phyloP scores from a whole-genome alignment of 2,797 vertebrate genomes.

The Cephalopachus bancanus region DNA sequence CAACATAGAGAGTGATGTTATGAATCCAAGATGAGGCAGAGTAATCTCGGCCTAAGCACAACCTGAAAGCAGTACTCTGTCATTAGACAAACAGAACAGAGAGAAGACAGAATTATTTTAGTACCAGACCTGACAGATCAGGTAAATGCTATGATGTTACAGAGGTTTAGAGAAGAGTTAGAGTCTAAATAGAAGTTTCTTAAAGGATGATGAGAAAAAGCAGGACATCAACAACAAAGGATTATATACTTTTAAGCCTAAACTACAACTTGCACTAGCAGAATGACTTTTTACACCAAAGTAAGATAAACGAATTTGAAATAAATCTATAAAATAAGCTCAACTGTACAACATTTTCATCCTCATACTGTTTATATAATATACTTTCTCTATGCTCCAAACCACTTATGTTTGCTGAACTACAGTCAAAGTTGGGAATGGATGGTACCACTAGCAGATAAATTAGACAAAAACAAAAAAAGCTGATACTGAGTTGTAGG shows the following conservation, averaged over 20 bases:
- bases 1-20: not conserved
- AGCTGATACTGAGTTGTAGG: not conserved
- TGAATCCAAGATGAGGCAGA: not conserved
- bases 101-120: not conserved
- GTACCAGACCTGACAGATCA: not conserved
- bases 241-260: not conserved
- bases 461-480: not conserved
- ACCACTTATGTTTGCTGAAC: not conserved
- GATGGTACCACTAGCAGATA: not conserved
- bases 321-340: not conserved
- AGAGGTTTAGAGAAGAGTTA: not conserved
- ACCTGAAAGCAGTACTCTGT: not conserved
- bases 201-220: not conserved
- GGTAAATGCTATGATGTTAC: not conserved
- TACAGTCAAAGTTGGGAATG: not conserved
- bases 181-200: not conserved
- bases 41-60: not conserved
- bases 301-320: slow-evolving; percentile 12
- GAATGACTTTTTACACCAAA: slow-evolving; percentile 37
- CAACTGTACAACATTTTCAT: slow-evolving; percentile 14
- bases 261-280: slow-evolving; percentile 15
- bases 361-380: not conserved
- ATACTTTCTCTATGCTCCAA: not conserved
- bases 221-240: not conserved
- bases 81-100: not conserved